Evolutionary conservation across 2,797 vertebrate species (phyloP).

Genomic region (Myotis planiceps): DNA sequence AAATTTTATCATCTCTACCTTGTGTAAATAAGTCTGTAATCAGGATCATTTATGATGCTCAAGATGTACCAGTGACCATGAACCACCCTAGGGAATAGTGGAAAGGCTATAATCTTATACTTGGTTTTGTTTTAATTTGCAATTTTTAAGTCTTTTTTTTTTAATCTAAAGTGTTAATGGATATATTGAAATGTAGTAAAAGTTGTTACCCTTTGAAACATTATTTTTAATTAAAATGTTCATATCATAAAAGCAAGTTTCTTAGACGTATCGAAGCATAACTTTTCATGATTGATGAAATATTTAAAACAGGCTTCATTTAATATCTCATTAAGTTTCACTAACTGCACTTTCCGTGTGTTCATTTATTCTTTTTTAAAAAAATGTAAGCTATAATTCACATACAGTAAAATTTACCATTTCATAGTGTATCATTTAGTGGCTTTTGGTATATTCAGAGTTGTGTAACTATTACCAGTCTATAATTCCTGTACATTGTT

Average conservation of each 20-base stretch:
- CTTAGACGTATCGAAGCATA: neutral
- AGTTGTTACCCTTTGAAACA: neutral
- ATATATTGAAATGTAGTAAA: neutral
- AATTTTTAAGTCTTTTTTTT: neutral
- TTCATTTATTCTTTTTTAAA: neutral
- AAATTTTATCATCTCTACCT: neutral
- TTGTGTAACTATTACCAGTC: neutral
- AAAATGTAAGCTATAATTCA: neutral
- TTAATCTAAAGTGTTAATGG: neutral
- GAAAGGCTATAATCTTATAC: neutral
- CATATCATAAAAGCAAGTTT: neutral
- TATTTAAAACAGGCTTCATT: neutral
- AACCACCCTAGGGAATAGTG: neutral
- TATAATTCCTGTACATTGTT: neutral
- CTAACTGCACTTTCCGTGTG: neutral
- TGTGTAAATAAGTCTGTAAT: neutral
- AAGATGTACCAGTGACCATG: neutral
- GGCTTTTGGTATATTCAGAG: neutral
- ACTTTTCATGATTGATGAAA: neutral
- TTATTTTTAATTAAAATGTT: constrained; percentile 29
- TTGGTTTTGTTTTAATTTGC: constrained; percentile 34
- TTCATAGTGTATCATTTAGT: neutral
- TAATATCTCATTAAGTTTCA: neutral
- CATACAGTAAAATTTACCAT: neutral
- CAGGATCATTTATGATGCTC: neutral